Evolutionary conservation across 53 echinoderm and acorn worm genomes (phyloP).

Genomic region (Apostichopus leukothele): DNA sequence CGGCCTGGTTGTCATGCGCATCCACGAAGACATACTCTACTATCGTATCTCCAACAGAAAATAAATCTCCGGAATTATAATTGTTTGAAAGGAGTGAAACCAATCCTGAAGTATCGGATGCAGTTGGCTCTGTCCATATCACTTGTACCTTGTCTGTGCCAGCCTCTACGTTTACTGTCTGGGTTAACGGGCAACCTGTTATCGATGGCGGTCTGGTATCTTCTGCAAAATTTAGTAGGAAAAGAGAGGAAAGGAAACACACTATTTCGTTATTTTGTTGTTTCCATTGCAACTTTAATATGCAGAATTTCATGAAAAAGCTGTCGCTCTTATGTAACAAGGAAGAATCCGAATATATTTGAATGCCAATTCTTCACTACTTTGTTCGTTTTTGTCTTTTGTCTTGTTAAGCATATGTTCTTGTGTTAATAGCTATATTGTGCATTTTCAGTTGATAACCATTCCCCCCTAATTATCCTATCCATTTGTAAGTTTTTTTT

Average conservation of each 20-base stretch:
- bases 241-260: neutral
- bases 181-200: slow-evolving; percentile 43
- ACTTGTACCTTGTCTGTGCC: neutral
- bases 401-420: too few species aligned
- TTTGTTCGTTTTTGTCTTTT: too few species aligned
- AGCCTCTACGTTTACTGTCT: neutral
- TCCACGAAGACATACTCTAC: slow-evolving; percentile 45
- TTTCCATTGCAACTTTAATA: too few species aligned
- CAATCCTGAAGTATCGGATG: slow-evolving; percentile 19
- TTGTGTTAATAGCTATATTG: too few species aligned
- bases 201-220: slow-evolving; percentile 42
- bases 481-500: too few species aligned
- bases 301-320: too few species aligned
- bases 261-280: too few species aligned
- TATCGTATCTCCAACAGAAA: slow-evolving; percentile 14
- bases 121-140: slow-evolving; percentile 39
- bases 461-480: too few species aligned
- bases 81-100: neutral
- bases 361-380: too few species aligned
- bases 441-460: too few species aligned
- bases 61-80: slow-evolving; percentile 29
- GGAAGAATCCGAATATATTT: too few species aligned
- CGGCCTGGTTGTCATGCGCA: slow-evolving; percentile 34
- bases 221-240: neutral
- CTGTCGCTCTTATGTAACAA: too few species aligned